These are phyloP conservation scores for Platalea minor DNA, from an alignment of 2,797 vertebrate species.

Conservation along the genomic window DNA sequence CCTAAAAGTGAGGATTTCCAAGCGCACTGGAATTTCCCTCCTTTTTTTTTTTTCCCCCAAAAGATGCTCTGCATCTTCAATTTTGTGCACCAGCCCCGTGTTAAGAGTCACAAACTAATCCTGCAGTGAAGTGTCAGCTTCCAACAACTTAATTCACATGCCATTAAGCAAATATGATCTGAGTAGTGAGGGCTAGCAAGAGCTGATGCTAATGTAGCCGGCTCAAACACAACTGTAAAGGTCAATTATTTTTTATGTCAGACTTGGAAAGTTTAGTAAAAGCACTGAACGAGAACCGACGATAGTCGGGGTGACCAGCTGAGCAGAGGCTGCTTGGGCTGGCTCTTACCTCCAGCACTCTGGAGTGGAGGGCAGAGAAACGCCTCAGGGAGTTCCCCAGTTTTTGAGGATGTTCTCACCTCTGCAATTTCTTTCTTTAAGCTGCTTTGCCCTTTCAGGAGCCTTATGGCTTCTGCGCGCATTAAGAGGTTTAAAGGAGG, in stretches of 20 bases:
- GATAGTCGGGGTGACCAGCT: fast-evolving
- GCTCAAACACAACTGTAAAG: background rate
- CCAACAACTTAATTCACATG: background rate
- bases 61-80: background rate
- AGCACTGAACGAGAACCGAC: fast-evolving
- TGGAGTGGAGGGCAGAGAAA: background rate
- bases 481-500: background rate
- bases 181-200: background rate
- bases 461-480: background rate
- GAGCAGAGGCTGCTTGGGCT: fast-evolving
- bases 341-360: background rate
- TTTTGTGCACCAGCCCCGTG: background rate
- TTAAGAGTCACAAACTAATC: background rate
- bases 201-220: background rate
- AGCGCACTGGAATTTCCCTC: background rate
- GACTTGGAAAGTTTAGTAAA: background rate
- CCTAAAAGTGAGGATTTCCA: background rate
- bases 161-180: background rate
- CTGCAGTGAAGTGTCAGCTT: background rate
- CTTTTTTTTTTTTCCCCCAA: background rate
- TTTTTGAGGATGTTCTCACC: background rate
- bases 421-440: background rate
- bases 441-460: background rate
- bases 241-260: background rate
- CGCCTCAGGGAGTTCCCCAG: background rate